Evolutionary conservation across 2,113 vertebrate genomes (phyloP).

Genomic region (Seriola dumerili): DNA sequence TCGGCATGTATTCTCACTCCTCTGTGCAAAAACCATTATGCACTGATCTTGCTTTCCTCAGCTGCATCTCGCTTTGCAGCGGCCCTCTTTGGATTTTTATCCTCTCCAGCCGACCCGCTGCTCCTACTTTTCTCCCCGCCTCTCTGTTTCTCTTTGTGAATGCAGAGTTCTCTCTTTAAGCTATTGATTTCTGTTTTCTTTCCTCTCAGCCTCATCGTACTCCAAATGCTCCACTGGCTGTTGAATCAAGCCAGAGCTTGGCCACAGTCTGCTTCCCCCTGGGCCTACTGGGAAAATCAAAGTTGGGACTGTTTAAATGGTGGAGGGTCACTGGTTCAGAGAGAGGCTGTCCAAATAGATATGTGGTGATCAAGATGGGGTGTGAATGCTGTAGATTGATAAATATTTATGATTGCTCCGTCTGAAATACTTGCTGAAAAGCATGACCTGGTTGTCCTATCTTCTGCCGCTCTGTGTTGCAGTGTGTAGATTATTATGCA

Average conservation of each 20-base stretch:
- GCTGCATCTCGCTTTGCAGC: constrained; percentile 24
- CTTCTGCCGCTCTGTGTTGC: not conserved
- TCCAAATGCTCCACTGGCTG: constrained; percentile 42
- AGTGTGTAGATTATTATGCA: not conserved
- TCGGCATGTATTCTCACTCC: constrained; percentile 36
- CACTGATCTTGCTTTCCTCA: constrained; percentile 14
- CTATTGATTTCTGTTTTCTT: constrained; percentile 71
- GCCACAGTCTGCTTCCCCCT: constrained; percentile 52
- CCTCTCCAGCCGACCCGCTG: constrained; percentile 40
- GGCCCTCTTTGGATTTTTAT: constrained; percentile 47
- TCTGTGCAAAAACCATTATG: constrained; percentile 33
- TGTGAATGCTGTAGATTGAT: constrained; percentile 27
- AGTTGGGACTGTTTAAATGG: constrained; percentile 52
- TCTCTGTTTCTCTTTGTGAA: constrained; percentile 42
- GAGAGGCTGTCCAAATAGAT: constrained; percentile 35
- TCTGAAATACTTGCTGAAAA: constrained; percentile 1
- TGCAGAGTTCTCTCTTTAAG: constrained; percentile 50
- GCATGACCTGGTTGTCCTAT: not conserved
- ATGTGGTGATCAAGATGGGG: constrained; percentile 22
- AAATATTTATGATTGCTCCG: constrained; percentile 23
- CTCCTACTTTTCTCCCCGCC: not conserved
- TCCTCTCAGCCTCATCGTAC: constrained; percentile 45
- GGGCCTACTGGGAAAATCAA: constrained; percentile 54
- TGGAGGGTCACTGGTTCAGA: constrained; percentile 40
- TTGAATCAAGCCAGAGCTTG: constrained; percentile 55